Conservation (phyloP, 35 echinoderm and acorn worm genomes). For the Lytechinus pictus region DNA sequence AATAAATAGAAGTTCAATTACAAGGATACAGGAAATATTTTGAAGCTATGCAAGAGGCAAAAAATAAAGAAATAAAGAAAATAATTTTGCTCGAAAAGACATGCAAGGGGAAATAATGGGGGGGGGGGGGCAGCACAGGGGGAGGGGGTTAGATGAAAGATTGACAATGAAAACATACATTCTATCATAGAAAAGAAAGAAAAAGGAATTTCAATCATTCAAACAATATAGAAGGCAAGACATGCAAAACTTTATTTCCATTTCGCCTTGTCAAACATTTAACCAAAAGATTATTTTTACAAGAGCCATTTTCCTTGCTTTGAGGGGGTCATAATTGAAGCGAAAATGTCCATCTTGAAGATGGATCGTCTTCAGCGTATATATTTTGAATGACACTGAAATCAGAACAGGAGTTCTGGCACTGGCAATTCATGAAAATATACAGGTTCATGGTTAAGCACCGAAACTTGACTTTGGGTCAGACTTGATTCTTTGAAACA, state of each 20-base stretch:
- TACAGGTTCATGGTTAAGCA: too few relatives aligned
- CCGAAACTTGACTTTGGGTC: too few relatives aligned
- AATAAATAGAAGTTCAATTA: neutral
- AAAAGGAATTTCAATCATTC: neutral
- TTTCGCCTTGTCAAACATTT: slow-evolving; percentile 22
- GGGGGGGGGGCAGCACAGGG: neutral
- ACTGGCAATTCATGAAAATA: too few relatives aligned
- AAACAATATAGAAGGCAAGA: slow-evolving; percentile 25
- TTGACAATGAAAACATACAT: neutral
- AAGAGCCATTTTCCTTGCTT: neutral
- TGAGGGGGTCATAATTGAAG: neutral
- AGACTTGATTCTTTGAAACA: too few relatives aligned
- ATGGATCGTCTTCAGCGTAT: too few relatives aligned
- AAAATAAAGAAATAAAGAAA: neutral
- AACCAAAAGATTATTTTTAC: neutral
- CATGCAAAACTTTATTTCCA: slow-evolving; percentile 32
- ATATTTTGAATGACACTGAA: too few relatives aligned
- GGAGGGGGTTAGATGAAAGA: too few relatives aligned
- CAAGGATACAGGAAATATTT: neutral
- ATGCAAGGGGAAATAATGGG: neutral
- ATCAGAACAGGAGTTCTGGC: too few relatives aligned
- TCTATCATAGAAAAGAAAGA: neutral
- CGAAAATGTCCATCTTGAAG: too few relatives aligned
- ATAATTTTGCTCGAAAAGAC: neutral
- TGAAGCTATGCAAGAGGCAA: neutral